Evolutionary conservation across 2,888 invertebrate genomes (phyloP), one percentile per base, ranked within the genome.

Genomic region (Agrilus mali): DNA sequence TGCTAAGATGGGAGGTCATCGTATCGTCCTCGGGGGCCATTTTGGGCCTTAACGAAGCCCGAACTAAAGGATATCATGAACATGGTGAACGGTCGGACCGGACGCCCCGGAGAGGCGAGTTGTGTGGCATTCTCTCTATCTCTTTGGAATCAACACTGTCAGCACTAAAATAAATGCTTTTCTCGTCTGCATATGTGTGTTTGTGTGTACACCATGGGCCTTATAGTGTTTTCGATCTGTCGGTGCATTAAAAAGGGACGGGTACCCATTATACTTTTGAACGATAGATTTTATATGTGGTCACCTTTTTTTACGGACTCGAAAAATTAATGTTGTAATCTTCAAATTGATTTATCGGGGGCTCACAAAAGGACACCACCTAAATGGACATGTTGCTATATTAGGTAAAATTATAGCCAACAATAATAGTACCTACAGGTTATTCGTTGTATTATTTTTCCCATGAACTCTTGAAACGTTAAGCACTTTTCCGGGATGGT

Each of bases 111-210:
- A 40, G 61, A 31, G 57, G 55, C 65, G 53, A 60, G 63, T 56
- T 65, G 65, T 65, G 65, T 64, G 65, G 65, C 54, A 63, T 64
- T 57, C 54, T 57, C 54, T 51, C 55, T 61, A 60, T 61, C 61
- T 55, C 49, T 53, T 54, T 53, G 55, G 57, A 57, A 63, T 61
- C 63, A 54, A 56, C 61, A 62, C 61, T 65, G 65, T 65, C 65
- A 65, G 62, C 65, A 60, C 61, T 50, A 56, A 56, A 64, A 65
- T 64, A 64, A 64, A 64, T 64, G 64, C 63, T 63, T 59, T 58
- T 61, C 56, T 57, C 54, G 54, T 27, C 27, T 27, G 27, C 27
- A 27, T 27, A 10, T 6, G 22, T 22, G 7, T 22, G 4, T 22
- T 2, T 8, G 27, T 27, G 10, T 27, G 10, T 27, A 5, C 54